Evolutionary conservation across 1,140 invertebrate genomes (phyloP).

Genomic region (Calephelis virginiensis): DNA sequence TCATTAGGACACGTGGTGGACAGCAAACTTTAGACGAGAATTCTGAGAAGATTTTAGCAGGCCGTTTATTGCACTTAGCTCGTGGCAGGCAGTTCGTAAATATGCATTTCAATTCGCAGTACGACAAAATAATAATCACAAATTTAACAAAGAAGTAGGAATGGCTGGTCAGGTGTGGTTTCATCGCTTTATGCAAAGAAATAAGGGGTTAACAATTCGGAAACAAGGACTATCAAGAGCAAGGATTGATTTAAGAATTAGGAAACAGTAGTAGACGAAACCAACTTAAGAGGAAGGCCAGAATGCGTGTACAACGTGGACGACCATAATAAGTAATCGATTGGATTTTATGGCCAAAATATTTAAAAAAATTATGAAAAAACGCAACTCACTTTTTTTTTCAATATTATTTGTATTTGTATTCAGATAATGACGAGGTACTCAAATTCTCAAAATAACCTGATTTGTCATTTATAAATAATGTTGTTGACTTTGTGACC

Average conservation of each 20-base stretch:
- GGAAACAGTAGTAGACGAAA: neutral
- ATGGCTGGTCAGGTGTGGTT: slow-evolving; percentile 12
- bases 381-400: no score
- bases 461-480: no score
- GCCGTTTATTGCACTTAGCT: slow-evolving; percentile 9
- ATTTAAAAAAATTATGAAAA: no score
- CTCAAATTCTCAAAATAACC: no score
- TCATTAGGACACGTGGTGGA: slow-evolving; percentile 13
- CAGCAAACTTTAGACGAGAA: slow-evolving; percentile 9
- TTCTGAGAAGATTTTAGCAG: slow-evolving; percentile 9
- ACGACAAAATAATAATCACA: slow-evolving; percentile 7
- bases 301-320: neutral
- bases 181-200: slow-evolving; percentile 18
- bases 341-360: no score
- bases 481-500: no score
- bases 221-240: neutral
- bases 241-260: neutral
- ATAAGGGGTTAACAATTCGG: slow-evolving; percentile 8
- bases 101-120: slow-evolving; percentile 17
- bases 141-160: slow-evolving; percentile 17
- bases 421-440: no score
- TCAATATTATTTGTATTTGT: no score
- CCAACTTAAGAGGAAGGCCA: neutral
- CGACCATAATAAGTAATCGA: no score
- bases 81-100: slow-evolving; percentile 17